These are phyloP conservation scores for Tympanoctomys barrerae DNA, from an alignment of 2,797 vertebrate species.

Conservation along the genomic window DNA sequence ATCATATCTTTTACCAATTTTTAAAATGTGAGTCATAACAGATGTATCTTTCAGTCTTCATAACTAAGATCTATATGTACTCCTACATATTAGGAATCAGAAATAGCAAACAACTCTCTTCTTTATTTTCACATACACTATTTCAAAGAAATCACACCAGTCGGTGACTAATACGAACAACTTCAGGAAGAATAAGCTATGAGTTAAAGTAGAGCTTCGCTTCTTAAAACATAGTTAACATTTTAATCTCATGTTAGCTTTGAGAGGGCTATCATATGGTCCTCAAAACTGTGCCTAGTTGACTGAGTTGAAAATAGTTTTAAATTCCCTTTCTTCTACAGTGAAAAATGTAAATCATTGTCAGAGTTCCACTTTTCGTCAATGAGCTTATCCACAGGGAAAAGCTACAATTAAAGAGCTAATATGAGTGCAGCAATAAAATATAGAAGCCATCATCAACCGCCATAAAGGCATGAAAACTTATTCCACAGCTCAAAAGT, in stretches of 20 bases:
- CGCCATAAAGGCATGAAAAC: not conserved
- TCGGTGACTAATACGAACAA: slow-evolving; percentile 21
- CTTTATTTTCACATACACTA: slow-evolving; percentile 3
- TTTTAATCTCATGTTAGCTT: slow-evolving; percentile 23
- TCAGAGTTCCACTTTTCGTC: slow-evolving; percentile 27
- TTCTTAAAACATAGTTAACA: slow-evolving; percentile 36
- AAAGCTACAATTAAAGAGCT: slow-evolving; percentile 40
- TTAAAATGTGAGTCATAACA: not conserved
- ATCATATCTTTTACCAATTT: not conserved
- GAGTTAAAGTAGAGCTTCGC: not conserved
- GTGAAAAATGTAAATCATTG: slow-evolving; percentile 50
- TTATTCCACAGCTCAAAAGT: not conserved
- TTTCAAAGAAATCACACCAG: slow-evolving; percentile 48
- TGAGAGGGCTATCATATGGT: not conserved
- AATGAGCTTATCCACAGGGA: slow-evolving; percentile 25
- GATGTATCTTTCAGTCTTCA: not conserved
- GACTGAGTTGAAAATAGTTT: slow-evolving; percentile 51
- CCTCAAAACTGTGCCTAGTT: slow-evolving; percentile 52
- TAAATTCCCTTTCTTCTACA: slow-evolving; percentile 26
- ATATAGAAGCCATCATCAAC: not conserved
- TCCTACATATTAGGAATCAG: not conserved
- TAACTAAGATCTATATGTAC: not conserved
- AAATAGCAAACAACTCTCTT: slow-evolving; percentile 21
- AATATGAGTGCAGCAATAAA: not conserved
- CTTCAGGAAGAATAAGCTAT: slow-evolving; percentile 41